These are phyloP conservation scores for Sandelia bainsii DNA, from an alignment of 2,797 vertebrate species.

Conservation along the genomic window DNA sequence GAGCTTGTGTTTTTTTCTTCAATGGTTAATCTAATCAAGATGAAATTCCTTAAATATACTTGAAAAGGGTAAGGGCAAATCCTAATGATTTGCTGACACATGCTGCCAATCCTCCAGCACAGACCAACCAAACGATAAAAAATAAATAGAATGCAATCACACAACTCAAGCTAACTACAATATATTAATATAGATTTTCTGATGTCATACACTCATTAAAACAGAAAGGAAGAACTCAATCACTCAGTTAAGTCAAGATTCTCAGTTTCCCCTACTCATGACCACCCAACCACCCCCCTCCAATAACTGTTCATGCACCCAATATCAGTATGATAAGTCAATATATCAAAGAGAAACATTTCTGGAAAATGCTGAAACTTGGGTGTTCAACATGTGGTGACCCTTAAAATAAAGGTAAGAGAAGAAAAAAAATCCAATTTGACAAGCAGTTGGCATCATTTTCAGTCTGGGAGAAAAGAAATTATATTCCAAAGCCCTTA, in stretches of 20 bases:
- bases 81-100: conserved; percentile 78
- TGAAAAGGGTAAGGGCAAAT: conserved; percentile 75
- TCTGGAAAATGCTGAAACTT: conserved; percentile 76
- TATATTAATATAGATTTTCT: conserved; percentile 94
- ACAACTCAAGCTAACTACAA: conserved; percentile 91
- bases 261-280: conserved; percentile 54
- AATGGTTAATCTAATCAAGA: conserved; percentile 78
- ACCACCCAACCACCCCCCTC: conserved; percentile 46
- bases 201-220: conserved; percentile 88
- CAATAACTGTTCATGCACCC: conserved; percentile 81
- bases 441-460: conserved; percentile 75
- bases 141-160: conserved; percentile 91
- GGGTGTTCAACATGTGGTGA: conserved; percentile 66
- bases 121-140: conserved; percentile 85
- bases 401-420: conserved; percentile 53
- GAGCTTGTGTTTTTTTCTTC: conserved; percentile 62
- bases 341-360: conserved; percentile 81
- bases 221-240: conserved; percentile 79
- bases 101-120: conserved; percentile 86
- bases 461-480: conserved; percentile 62
- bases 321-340: conserved; percentile 81
- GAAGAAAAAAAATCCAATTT: conserved; percentile 58
- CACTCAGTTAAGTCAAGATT: conserved; percentile 81
- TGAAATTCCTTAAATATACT: conserved; percentile 77
- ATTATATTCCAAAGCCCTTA: conserved; percentile 71